A percentile compares a stretch with the other conserved stretches of the same genome.
Evolutionary conservation across 1,140 invertebrate genomes (phyloP).

Genomic region (Scaptomyza hsui): DNA sequence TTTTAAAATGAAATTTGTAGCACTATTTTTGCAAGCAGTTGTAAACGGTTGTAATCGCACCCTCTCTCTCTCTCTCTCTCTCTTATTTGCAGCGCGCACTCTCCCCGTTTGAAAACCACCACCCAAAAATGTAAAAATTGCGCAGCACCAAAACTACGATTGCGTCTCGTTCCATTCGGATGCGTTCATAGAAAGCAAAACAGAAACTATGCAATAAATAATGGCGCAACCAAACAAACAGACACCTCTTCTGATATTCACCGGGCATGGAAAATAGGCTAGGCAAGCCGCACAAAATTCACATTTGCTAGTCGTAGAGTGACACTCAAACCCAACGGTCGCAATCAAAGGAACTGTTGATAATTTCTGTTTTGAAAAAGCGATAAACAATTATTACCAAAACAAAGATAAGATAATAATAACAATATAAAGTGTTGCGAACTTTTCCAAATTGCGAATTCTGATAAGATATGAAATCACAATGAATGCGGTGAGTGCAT

Average conservation of each 20-base stretch:
- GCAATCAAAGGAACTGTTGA: not conserved
- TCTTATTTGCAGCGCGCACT: conserved; percentile 10
- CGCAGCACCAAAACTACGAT: conserved; percentile 34
- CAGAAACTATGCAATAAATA: conserved; percentile 48
- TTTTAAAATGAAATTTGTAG: not conserved
- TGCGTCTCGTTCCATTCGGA: conserved; percentile 47
- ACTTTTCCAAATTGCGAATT: conserved; percentile 15
- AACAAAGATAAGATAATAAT: too few relatives aligned
- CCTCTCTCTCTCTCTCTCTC: not conserved
- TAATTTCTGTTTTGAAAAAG: too few relatives aligned
- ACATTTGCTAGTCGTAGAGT: conserved; percentile 44
- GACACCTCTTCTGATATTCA: conserved; percentile 26
- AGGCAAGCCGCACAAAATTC: conserved; percentile 54
- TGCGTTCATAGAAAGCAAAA: conserved; percentile 55
- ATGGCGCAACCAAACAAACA: conserved; percentile 5
- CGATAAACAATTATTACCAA: not conserved
- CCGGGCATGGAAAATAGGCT: conserved; percentile 51
- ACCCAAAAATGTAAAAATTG: conserved; percentile 39
- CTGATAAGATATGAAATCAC: conserved; percentile 42
- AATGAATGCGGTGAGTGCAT: conserved; percentile 57
- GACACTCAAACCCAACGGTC: conserved; percentile 54
- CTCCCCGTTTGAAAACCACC: conserved; percentile 31
- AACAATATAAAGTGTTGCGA: not conserved
- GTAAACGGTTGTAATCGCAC: not conserved
- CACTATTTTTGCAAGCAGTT: not conserved